Base-by-base conservation (phyloP, 2,113 vertebrate species). In the Burhinus bistriatus region DNA sequence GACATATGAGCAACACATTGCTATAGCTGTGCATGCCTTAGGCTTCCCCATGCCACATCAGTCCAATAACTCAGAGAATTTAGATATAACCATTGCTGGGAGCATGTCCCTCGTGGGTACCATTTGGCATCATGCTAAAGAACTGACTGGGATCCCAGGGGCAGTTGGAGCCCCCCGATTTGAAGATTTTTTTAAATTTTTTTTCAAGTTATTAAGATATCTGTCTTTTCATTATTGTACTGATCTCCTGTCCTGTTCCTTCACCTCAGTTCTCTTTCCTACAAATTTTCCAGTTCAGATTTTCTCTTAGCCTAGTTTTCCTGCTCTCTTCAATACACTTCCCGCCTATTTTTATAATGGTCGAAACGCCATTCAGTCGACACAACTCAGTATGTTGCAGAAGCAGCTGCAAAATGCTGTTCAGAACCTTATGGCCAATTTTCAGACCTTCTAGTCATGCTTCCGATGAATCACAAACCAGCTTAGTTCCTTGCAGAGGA, bases 321-420 rank as follows among this genome's bases (percentile, higher is more conserved):
- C 62, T 73, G 8, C n/a, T 61, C 21, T 70, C n/a, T 73, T 83
- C 71, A 65, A 15, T 29, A n/a, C 4, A 16, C 12, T 78, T 44
- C 51, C 70, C 2, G 0, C 16, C 25, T 82, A 23, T 1, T 2
- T 75, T 83, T 59, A 9, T 42, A 72, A 34, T 18, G 45, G 58
- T 32, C 54, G 80, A 87, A 77, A 70, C 0, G 0, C 4, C 42
- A 38, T 40, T 81, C 45, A 55, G 38, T 38, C 34, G 32, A n/a
- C 72, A 76, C 64, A 86, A 17, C n/a, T 77, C 59, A 65, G 0
- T 17, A 45, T 16, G 38, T 42, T 51, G 36, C 27, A 49, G 62
- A 3, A 88, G 75, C 71, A 93, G 83, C 59, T 94, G 82, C 62
- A 81, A 93, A 93, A 76, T 27, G 20, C 68, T 87, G 47, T 55